Base-by-base conservation (phyloP, 2,797 vertebrate species). In the Ctenopoma kingsleyae region DNA sequence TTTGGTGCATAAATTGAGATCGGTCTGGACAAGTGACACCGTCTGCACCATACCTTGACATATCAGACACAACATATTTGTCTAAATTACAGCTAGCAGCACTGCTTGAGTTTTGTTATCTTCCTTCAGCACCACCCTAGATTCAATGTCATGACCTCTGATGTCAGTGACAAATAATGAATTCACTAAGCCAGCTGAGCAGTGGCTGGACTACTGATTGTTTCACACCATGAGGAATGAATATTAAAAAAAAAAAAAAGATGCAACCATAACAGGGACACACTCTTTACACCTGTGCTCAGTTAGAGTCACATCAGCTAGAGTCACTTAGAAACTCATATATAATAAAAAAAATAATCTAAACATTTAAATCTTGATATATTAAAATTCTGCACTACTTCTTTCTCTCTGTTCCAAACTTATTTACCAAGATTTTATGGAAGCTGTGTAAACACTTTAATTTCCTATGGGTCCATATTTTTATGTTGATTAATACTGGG, bases 131-230 rank as follows among this genome's bases (percentile, higher is more conserved):
- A 60, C 64, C 78, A 76, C 58, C 80, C 67, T 17, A 32, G 74
- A 83, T 70, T 87, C 87, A 85, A 79, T 74, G 83, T 84, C 85
- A 54, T 0, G 74, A 90, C 89, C 89, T 78, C 58, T 61, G 54
- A 65, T 19, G 71, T 62, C 63, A 53, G 61, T 23, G 67, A 79
- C 66, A 81, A 80, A 80, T 84, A 87, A 89, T 85, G 67, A 80
- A 90, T 89, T 80, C 78, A 76, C 61, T 5, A 62, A 84, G 67
- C 46, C 56, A 57, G 63, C 75, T 38, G 78, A 55, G 75, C 54
- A 50, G 71, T 64, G 76, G 71, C 50, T 22, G 60, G 80, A 88
- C 80, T 86, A 66, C 85, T 80, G 82, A 89, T 87, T 57, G 10
- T 55, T 68, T 74, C 53, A 27, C 63, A 49, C 38, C 9, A 2